phyloP scores from a whole-genome alignment of 2,888 invertebrate genomes.

The Anthrax anthrax region DNA sequence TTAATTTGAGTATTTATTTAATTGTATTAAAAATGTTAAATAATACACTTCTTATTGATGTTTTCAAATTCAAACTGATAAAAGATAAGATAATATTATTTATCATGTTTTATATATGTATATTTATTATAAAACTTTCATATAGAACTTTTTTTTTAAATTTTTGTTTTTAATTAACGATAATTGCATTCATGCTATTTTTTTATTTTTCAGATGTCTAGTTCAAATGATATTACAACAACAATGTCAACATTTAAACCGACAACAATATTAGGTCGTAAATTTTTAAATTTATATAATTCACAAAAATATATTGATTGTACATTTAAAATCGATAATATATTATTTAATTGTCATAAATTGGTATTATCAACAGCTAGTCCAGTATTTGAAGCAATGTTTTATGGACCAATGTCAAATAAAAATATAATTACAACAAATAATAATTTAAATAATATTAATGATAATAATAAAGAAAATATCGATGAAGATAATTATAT shows the following conservation, averaged over 20 bases:
- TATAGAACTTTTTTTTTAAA: too few relatives aligned
- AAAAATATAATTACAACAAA: conserved; percentile 19
- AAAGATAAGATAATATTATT: too few relatives aligned
- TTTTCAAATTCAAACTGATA: too few relatives aligned
- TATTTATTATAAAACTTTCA: too few relatives aligned
- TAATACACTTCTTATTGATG: too few relatives aligned
- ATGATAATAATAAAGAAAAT: background rate
- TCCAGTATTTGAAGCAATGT: conserved; percentile 82
- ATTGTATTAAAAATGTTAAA: too few relatives aligned
- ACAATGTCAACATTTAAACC: background rate
- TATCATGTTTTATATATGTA: too few relatives aligned
- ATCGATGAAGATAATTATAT: conserved; percentile 38
- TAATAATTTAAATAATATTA: background rate
- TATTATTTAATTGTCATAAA: conserved; percentile 58
- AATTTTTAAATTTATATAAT: conserved; percentile 25
- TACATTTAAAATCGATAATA: conserved; percentile 25
- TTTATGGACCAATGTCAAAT: conserved; percentile 60
- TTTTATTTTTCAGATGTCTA: conserved; percentile 13
- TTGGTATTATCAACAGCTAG: conserved; percentile 69
- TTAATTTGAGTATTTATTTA: too few relatives aligned
- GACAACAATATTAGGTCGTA: conserved; percentile 15
- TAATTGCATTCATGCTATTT: too few relatives aligned
- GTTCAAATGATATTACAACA: background rate
- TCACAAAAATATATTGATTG: conserved; percentile 30
- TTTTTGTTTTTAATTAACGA: too few relatives aligned